phyloP scores from a whole-genome alignment of 2,888 invertebrate genomes.

The Chloromyia formosa region DNA sequence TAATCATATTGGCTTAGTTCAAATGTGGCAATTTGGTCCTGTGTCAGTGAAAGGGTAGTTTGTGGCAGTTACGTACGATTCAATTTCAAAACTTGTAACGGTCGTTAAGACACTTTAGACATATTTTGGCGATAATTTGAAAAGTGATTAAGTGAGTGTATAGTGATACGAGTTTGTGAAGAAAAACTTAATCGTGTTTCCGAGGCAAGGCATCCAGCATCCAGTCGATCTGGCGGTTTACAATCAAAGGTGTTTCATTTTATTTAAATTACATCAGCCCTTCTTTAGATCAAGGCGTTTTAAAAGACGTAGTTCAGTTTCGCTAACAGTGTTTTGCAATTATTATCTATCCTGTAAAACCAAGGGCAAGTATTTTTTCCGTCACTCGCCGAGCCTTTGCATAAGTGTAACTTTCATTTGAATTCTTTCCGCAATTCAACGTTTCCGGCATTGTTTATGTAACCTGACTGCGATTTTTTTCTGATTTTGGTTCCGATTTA shows the following conservation, averaged over 20 bases:
- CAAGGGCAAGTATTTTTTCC: too few relatives aligned
- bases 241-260: constrained; percentile 52
- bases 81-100: constrained; percentile 9
- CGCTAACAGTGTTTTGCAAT: too few relatives aligned
- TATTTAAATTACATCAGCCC: too few relatives aligned
- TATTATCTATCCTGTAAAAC: too few relatives aligned
- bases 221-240: constrained; percentile 54
- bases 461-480: constrained; percentile 3
- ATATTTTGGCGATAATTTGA: background rate
- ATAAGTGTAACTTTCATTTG: background rate
- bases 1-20: background rate
- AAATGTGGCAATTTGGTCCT: constrained; percentile 1
- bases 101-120: constrained; percentile 6
- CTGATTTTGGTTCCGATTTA: constrained; percentile 24
- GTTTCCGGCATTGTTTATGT: constrained; percentile 25
- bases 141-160: constrained; percentile 1
- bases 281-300: background rate
- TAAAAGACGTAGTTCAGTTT: too few relatives aligned
- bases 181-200: constrained; percentile 26
- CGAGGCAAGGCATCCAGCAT: background rate
- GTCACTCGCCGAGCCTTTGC: too few relatives aligned
- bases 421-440: background rate
- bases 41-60: background rate
- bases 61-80: background rate
- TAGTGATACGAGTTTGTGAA: constrained; percentile 21